Percentiles rank a stretch among this genome's conserved stretches.
These are phyloP conservation scores for Aromia moschata DNA, from an alignment of 2,888 invertebrate species.

Conservation along the genomic window DNA sequence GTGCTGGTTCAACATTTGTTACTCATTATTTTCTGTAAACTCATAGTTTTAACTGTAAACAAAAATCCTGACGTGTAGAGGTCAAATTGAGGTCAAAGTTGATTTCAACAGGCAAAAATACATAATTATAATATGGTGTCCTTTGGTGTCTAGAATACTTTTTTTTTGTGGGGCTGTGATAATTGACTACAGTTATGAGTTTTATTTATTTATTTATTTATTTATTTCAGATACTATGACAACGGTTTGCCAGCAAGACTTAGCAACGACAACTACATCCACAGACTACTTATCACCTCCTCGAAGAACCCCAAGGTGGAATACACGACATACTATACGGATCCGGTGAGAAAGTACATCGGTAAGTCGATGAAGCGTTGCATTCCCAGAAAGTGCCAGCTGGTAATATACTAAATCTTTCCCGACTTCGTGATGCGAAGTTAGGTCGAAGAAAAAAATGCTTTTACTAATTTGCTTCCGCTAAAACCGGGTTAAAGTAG, in stretches of 20 bases:
- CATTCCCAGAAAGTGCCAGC: conserved; percentile 6
- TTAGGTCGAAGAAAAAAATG: background rate
- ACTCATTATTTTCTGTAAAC: no score
- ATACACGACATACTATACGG: conserved; percentile 69
- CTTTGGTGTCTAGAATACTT: no score
- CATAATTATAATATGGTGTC: no score
- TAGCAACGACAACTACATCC: conserved; percentile 77
- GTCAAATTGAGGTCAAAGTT: no score
- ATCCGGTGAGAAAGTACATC: conserved; percentile 74
- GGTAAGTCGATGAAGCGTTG: conserved; percentile 64
- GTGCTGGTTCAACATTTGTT: no score
- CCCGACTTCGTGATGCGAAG: background rate
- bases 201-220: no score
- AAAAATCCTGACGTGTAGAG: no score
- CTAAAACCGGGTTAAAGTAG: background rate
- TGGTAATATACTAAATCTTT: background rate
- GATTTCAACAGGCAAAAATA: no score
- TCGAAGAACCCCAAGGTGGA: conserved; percentile 53
- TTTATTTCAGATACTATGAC: conserved; percentile 51
- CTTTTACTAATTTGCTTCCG: background rate
- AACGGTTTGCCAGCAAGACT: conserved; percentile 68
- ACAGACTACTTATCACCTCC: conserved; percentile 71
- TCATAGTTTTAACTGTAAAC: no score
- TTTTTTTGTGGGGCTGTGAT: no score
- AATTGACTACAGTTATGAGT: no score